Evolutionary conservation across 1,140 invertebrate species (phyloP).

Genomic region (Habropoda laboriosa): DNA sequence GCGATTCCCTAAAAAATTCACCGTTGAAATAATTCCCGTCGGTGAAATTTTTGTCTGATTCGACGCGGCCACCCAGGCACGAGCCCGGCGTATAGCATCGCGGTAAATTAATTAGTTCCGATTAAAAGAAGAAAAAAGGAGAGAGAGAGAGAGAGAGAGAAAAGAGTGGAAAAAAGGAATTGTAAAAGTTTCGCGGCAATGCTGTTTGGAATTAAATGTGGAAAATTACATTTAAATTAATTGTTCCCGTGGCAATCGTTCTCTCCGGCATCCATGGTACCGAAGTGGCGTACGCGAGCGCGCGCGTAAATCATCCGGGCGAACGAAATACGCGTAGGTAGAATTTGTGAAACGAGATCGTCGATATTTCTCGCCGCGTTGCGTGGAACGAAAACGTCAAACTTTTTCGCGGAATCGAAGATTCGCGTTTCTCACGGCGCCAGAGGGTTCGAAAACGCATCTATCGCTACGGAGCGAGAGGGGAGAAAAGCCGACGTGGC

Average conservation of each 20-base stretch:
- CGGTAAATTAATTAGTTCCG: slow-evolving; percentile 53
- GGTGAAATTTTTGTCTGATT: slow-evolving; percentile 35
- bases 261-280: neutral
- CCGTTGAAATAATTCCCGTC: slow-evolving; percentile 44
- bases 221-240: slow-evolving; percentile 46
- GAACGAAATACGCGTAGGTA: neutral
- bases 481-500: neutral
- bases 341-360: neutral
- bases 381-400: neutral
- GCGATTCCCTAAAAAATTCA: slow-evolving; percentile 41
- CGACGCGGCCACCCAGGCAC: too few relatives aligned
- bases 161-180: neutral
- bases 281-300: neutral
- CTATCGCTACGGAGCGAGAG: neutral
- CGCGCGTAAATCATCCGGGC: neutral
- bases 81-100: slow-evolving; percentile 7
- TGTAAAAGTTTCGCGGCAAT: slow-evolving; percentile 31
- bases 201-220: slow-evolving; percentile 37
- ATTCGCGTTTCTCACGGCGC: neutral
- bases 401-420: neutral
- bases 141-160: neutral
- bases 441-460: neutral
- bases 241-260: slow-evolving; percentile 26
- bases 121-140: slow-evolving; percentile 43
- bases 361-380: neutral